phyloP scores from a whole-genome alignment of 2,888 invertebrate species.

The Drosophila multiciliata region DNA sequence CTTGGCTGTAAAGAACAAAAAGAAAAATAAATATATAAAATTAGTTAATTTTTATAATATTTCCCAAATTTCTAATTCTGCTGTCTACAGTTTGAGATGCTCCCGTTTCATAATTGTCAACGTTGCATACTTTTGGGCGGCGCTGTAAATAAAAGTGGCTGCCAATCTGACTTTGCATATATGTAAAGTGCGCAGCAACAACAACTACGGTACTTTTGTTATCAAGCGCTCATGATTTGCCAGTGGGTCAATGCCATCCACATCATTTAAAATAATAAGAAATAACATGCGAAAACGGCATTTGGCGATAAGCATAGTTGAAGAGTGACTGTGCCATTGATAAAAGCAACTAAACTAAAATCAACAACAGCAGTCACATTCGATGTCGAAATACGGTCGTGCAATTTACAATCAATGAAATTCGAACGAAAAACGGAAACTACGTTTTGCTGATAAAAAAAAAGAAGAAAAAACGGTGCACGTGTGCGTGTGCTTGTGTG shows the following conservation, averaged over 20 bases:
- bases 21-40: background rate
- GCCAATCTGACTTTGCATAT: constrained; percentile 1
- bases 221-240: constrained; percentile 57
- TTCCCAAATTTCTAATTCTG: background rate
- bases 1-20: constrained; percentile 38
- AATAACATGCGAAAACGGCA: constrained; percentile 27
- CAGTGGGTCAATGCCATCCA: constrained; percentile 70
- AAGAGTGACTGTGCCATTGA: constrained; percentile 48
- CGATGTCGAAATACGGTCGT: constrained; percentile 52
- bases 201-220: constrained; percentile 47
- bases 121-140: constrained; percentile 64
- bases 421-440: constrained; percentile 53
- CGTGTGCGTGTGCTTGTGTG: constrained; percentile 24
- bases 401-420: constrained; percentile 61
- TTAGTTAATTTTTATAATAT: background rate
- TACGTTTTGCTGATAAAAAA: constrained; percentile 49
- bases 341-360: constrained; percentile 21
- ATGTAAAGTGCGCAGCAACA: constrained; percentile 8
- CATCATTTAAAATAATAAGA: constrained; percentile 11
- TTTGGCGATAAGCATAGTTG: constrained; percentile 57
- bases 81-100: background rate
- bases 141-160: constrained; percentile 1
- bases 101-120: background rate
- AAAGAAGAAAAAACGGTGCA: constrained; percentile 12
- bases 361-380: constrained; percentile 22